phyloP scores from a whole-genome alignment of 2,113 vertebrate species.

The Seriola dumerili region DNA sequence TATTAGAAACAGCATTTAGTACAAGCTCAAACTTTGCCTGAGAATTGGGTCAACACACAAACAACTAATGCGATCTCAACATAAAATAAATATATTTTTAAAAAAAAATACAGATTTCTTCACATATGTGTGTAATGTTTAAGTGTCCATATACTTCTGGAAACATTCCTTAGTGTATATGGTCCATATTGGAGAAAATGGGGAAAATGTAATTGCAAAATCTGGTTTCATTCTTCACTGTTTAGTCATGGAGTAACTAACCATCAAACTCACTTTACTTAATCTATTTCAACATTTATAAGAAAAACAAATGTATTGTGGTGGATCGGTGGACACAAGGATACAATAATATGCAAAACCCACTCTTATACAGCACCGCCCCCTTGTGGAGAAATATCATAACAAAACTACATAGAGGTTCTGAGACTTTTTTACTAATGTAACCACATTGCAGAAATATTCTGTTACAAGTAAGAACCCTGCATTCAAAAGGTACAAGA shows the following conservation, averaged over 20 bases:
- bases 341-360: not conserved
- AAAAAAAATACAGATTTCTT: not conserved
- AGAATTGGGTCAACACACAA: not conserved
- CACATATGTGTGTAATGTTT: not conserved
- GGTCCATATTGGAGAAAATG: not conserved
- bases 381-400: slow-evolving; percentile 43
- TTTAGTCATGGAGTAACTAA: not conserved
- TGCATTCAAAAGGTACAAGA: not conserved
- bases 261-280: not conserved
- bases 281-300: not conserved
- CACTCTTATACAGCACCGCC: slow-evolving; percentile 50
- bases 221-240: not conserved
- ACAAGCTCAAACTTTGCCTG: not conserved
- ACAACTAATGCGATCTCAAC: not conserved
- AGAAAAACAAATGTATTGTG: not conserved
- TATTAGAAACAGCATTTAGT: not conserved
- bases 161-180: not conserved
- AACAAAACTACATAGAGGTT: not conserved
- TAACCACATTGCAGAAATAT: no score
- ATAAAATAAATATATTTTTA: not conserved
- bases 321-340: not conserved
- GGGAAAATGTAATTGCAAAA: not conserved
- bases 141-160: not conserved
- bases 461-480: no score
- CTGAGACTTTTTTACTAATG: no score